Base-by-base conservation (phyloP, 2,797 vertebrate species). In the Meda fulgida region DNA sequence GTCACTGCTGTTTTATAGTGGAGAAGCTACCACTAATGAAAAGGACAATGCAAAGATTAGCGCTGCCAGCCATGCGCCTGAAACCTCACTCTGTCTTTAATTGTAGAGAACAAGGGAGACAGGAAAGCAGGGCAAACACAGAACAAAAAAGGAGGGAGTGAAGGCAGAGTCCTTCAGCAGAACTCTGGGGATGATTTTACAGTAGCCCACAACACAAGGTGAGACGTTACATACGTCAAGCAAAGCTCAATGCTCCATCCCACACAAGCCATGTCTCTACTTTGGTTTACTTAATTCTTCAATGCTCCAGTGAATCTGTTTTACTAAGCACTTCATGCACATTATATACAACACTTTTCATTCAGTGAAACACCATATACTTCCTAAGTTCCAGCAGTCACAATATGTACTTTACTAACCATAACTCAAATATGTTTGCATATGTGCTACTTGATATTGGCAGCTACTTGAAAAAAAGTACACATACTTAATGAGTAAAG, bases 41-140 rank as follows among this genome's bases (percentile, higher is more conserved):
- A 95, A 94, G 93, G 93, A 96, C 95, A 97, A 96, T 95, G 90
- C 78, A 88, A 93, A 96, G 94, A 96, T 96, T 95, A 95, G 96
- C 93, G 94, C 95, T 96, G 93, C 93, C 95, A 95, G 94, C 94
- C 95, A 95, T 94, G 93, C 89, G 93, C 94, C 94, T 95, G 94
- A 95, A 96, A 96, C 88, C 92, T 94, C 94, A 94, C 94, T 95
- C 94, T 93, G 65, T 71, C 92, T 95, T 96, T 97, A 96, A 97
- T 95, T 96, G 95, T 94, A 91, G 87, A 63, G 88, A 96, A 97
- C 94, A 96, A 97, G 96, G 90, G 88, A 91, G 92, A 93, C 90
- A 91, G 93, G 92, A 93, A 95, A 88, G 92, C 95, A 92, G 93
- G 92, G 93, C 93, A 96, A 93, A 92, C 92, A 93, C 94, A 90